These are phyloP conservation scores for Acholoe squamosa DNA, from an alignment of 2,888 invertebrate genomes.

Conservation along the genomic window DNA sequence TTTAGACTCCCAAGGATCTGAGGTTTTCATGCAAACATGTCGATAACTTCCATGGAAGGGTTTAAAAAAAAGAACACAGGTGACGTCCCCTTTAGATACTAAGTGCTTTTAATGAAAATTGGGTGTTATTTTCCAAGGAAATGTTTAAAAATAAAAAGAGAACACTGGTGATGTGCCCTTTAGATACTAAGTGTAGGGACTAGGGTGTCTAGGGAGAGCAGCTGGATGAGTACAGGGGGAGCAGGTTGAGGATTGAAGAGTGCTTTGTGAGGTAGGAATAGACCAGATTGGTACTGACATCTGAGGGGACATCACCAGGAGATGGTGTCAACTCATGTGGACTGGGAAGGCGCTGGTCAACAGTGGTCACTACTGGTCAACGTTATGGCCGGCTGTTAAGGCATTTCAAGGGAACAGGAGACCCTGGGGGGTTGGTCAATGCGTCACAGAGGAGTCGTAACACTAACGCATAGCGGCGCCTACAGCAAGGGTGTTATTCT, in stretches of 20 bases:
- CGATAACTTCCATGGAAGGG: too few relatives aligned
- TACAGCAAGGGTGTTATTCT: background rate
- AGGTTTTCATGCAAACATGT: too few relatives aligned
- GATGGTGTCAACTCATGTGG: constrained; percentile 35
- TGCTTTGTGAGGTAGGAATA: background rate
- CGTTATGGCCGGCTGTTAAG: constrained; percentile 8
- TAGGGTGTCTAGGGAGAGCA: background rate
- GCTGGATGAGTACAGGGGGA: background rate
- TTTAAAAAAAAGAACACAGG: too few relatives aligned
- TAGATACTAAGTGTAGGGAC: too few relatives aligned
- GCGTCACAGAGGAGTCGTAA: background rate
- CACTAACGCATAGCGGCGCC: background rate
- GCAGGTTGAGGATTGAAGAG: background rate
- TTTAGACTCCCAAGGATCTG: too few relatives aligned
- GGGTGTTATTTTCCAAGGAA: too few relatives aligned
- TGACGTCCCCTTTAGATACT: too few relatives aligned
- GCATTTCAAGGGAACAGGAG: background rate
- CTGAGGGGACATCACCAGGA: constrained; percentile 7
- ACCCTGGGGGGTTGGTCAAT: background rate
- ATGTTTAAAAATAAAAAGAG: too few relatives aligned
- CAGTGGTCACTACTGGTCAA: constrained; percentile 50
- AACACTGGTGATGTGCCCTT: too few relatives aligned
- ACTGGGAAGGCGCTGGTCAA: constrained; percentile 28
- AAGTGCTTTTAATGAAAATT: too few relatives aligned
- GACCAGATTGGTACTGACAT: constrained; percentile 12